Evolutionary conservation across 1,140 invertebrate genomes (phyloP), one percentile per base, ranked within the genome.

Genomic region (Heliconius hewitsoni): DNA sequence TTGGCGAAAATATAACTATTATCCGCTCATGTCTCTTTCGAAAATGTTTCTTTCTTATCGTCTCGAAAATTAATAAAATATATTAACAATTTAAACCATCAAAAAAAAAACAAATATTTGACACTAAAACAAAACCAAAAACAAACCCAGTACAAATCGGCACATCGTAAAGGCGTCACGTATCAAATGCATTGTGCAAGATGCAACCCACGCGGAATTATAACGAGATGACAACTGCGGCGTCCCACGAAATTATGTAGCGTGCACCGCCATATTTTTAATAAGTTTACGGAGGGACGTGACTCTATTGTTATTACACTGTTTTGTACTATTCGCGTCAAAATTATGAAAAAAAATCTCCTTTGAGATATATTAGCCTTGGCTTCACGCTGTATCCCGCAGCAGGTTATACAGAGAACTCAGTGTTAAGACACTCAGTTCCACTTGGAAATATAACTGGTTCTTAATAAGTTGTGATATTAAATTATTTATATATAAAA

Each of bases 81-180:
- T 30, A 30, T 30, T 30, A 30, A 30, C 13, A 57, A 23, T 57
- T n/a, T 57, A n/a, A 57, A 50, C 18, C 13, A 50, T 18, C 4
- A 6, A 52, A 52, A 57, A 57, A 6, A 52, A 52, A 57, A 57
- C 19, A n/a, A 55, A 57, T 9, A 57, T n/a, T 57, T 23, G 0
- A 8, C 8, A 57, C 16, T 71, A 27, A 74, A 57, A 52, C 39
- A 8, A 52, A 46, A 76, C 46, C 34, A 74, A 72, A 76, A 30
- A 46, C 42, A 76, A 83, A 55, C 72, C 34, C 73, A 77, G 79
- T 52, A 75, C 81, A 81, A 86, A 86, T 86, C 85, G 86, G 86
- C 86, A 80, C 83, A 85, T 83, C 85, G 82, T 83, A 88, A 87
- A 88, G 84, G 84, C 78, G 76, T 83, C 85, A 86, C 86, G 86